These are phyloP conservation scores for Tachysurus vachellii DNA, from an alignment of 2,113 vertebrate species.

Conservation along the genomic window DNA sequence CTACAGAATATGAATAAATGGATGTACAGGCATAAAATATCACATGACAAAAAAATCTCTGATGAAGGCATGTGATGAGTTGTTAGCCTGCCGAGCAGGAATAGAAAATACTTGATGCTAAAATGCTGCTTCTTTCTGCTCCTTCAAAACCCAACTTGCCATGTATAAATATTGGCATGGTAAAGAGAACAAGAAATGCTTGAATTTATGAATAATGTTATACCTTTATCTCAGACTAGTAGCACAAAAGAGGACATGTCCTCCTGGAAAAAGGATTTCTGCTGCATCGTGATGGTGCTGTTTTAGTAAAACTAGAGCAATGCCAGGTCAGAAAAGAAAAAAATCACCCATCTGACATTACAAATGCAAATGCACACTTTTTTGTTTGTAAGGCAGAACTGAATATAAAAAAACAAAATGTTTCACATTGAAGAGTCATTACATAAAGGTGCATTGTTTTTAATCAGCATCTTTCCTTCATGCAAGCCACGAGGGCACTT, in stretches of 20 bases:
- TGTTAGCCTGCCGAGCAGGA: neutral
- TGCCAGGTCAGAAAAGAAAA: neutral
- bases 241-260: neutral
- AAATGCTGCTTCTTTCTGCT: neutral
- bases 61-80: neutral
- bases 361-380: neutral
- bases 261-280: neutral
- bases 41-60: neutral
- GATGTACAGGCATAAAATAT: neutral
- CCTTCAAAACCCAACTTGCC: neutral
- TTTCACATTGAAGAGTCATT: neutral
- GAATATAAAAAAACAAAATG: neutral
- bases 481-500: neutral
- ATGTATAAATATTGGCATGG: neutral
- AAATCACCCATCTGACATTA: neutral
- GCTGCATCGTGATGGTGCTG: neutral
- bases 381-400: neutral
- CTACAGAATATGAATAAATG: too few species aligned
- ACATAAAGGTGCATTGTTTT: neutral
- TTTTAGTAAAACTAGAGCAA: conserved; percentile 10
- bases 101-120: neutral
- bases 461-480: neutral
- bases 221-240: neutral
- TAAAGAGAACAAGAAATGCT: neutral
- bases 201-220: neutral